Evolutionary conservation across 2,888 invertebrate genomes (phyloP).

Genomic region (Drosophila kanekoi): DNA sequence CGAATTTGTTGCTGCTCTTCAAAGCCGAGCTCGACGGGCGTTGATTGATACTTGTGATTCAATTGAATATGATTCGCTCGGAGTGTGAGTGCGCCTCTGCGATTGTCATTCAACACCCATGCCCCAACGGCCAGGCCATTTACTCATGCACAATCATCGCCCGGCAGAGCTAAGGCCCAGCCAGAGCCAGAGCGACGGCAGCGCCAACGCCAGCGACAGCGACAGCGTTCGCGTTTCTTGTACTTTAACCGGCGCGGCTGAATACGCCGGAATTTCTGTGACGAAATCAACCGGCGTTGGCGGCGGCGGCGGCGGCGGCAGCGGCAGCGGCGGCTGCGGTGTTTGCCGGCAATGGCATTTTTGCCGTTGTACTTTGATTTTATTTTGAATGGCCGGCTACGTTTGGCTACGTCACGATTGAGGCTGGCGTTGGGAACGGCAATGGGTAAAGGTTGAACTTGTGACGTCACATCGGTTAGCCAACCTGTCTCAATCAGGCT

Average conservation of each 20-base stretch:
- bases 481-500: conserved; percentile 43
- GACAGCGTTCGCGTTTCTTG: conserved; percentile 17
- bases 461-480: conserved; percentile 40
- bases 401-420: conserved; percentile 37
- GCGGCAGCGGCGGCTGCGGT: not conserved
- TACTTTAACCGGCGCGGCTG: conserved; percentile 61
- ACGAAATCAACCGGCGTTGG: conserved; percentile 69
- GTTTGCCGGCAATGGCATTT: conserved; percentile 16
- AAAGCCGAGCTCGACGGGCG: conserved; percentile 20
- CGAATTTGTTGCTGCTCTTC: conserved; percentile 2
- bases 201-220: conserved; percentile 6
- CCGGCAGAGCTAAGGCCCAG: conserved; percentile 19
- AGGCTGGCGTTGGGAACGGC: not conserved
- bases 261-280: conserved; percentile 74
- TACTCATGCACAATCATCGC: conserved; percentile 45
- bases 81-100: conserved; percentile 12
- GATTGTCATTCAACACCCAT: conserved; percentile 53
- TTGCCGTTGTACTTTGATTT: conserved; percentile 54
- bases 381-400: conserved; percentile 39
- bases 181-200: conserved; percentile 23
- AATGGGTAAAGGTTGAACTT: conserved; percentile 3
- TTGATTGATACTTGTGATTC: conserved; percentile 67
- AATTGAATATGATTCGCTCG: conserved; percentile 61
- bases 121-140: conserved; percentile 32
- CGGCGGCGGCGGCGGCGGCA: not conserved